Conservation (phyloP, 2,888 invertebrate genomes). For the Onthophagus sagittarius region DNA sequence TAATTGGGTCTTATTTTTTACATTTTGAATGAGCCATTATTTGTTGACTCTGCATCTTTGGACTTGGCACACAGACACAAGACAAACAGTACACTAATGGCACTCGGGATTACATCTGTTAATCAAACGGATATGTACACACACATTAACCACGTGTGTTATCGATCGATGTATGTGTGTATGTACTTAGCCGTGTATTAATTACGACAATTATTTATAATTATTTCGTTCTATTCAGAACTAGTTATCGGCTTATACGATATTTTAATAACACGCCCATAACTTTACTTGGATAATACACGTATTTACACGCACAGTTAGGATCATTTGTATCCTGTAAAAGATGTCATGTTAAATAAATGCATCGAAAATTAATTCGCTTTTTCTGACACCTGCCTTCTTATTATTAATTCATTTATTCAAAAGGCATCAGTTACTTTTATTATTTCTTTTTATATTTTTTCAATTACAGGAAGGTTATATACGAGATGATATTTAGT, state of each 20-base stretch:
- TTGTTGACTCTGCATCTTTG: neutral
- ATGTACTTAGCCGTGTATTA: neutral
- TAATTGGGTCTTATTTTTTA: too few species aligned
- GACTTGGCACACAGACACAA: neutral
- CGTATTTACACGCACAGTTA: neutral
- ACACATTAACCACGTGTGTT: neutral
- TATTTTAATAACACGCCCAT: neutral
- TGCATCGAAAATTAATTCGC: neutral
- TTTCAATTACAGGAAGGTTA: too few species aligned
- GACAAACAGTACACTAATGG: neutral
- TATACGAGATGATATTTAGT: too few species aligned
- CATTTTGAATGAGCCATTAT: too few species aligned
- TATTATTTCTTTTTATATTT: too few species aligned
- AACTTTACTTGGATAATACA: neutral
- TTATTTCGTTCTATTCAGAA: neutral
- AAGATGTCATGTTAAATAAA: neutral
- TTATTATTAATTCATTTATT: neutral
- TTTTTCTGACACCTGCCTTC: neutral
- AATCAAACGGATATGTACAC: neutral
- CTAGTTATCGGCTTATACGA: neutral
- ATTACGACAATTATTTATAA: neutral
- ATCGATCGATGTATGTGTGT: neutral
- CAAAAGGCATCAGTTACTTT: neutral
- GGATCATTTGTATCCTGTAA: neutral
- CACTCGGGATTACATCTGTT: neutral